Evolutionary conservation across 2,797 vertebrate genomes (phyloP), one percentile per base, ranked within the genome.

Genomic region (Varecia variegata): DNA sequence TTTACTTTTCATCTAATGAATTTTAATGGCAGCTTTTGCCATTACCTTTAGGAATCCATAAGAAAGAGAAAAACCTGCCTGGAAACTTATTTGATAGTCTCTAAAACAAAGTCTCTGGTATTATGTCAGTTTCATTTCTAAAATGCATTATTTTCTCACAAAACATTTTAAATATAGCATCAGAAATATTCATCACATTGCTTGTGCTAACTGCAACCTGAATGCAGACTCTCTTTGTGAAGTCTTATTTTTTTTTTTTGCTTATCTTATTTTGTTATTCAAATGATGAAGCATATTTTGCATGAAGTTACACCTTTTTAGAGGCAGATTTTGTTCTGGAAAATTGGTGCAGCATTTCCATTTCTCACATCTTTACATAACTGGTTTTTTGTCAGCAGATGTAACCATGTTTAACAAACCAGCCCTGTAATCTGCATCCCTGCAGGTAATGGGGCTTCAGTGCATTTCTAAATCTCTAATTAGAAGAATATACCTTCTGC

Each of bases 221-320:
- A 89, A 98, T 94, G 97, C 97, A 97, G 97, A 92, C 97, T 98
- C 82, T 97, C 98, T 98, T 97, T 97, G 98, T 98, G 97, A 97
- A 97, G 58, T 88, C 85, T 97, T 47, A 43, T 45, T 45, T 11
- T 80, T 90, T 89, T 83, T 94, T 97, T 76, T 0, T 98, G 98
- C 98, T 94, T 97, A 97, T 98, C 98, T 98, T 98, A 98, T 98
- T 98, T 98, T 97, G 98, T 97, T 97, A 98, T 98, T 98, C 98
- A 98, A 97, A 98, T 93, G 94, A 96, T 94, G 89, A 93, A 97
- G 97, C 93, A 71, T 96, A 97, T 98, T 98, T 98, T 97, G 95
- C 97, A 96, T 94, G 97, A 98, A 98, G 98, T 98, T 98, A 98
- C 97, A 98, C 98, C 98, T 98, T 98, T 98, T 98, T 96, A 98